Base-by-base conservation (phyloP, 1,140 invertebrate species). In the Heliconius nattereri region DNA sequence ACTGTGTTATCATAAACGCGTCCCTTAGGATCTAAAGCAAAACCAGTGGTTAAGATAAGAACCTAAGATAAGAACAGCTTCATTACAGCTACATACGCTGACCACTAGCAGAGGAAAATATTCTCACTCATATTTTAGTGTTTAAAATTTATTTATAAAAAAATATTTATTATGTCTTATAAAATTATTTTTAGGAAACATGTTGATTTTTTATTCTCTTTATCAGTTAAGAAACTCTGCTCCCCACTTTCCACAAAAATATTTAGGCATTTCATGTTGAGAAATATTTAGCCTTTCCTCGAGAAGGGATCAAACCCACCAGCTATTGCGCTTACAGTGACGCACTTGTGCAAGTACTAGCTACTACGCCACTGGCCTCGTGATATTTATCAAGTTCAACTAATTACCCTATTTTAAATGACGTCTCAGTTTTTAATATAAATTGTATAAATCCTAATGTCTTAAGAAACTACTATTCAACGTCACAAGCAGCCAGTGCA, bases 381-480 rank as follows among this genome's bases (percentile, higher is more conserved):
- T 26, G 54, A 26, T 5, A 32, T 66, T 66, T 29, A 26, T 66
- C 11, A 16, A 16, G 26, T 66, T 3, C 5, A 9, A 29, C 60
- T 66, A 66, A 66, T 66, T 66, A 66, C 23, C 11, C 11, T 9
- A 0, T 66, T 26, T 23, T 23, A 60, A 60, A 60, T 60, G 8
- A 13, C 60, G 1, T 29, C 60, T 66, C 60, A 29, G 23, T 29
- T 26, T 66, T 66, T 66, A 29, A 66, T 66, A 66, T 66, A 66
- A 66, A 66, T 66, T 66, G 26, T 66, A 66, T 26, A 76, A 72
- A 77, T 71, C 66, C 60, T 32, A 72, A 54, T n/a, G 35, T 76
- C 75, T 76, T 76, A 60, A 79, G 72, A 66, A 60, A 71, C 78
- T n/a, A 80, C 74, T 80, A 78, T 81, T 78, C 75, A 83, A 80